Evolutionary conservation across 2,797 vertebrate genomes (phyloP).

Genomic region (Cryptoblepharus egeriae): DNA sequence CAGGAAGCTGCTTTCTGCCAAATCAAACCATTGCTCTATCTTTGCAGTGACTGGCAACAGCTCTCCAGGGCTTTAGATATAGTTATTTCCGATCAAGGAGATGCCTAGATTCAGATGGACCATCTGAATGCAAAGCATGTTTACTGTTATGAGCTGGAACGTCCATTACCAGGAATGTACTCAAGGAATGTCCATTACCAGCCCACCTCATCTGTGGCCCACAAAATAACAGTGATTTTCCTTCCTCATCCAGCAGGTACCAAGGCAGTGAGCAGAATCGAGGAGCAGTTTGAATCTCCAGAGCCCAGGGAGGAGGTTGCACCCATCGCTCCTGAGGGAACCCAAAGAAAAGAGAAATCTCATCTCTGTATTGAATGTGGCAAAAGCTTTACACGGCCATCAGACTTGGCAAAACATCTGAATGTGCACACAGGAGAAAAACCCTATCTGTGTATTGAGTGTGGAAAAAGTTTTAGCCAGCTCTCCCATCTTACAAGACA

Average conservation of each 20-base stretch:
- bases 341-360: conserved; percentile 39
- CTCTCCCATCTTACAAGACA: conserved; percentile 56
- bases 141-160: no score
- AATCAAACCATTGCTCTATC: no score
- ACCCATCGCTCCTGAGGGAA: conserved; percentile 3
- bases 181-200: no score
- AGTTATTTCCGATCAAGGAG: no score
- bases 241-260: background rate
- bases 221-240: background rate
- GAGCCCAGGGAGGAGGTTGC: background rate
- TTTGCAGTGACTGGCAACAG: no score
- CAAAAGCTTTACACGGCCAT: conserved; percentile 41
- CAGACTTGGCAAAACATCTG: conserved; percentile 32
- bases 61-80: no score
- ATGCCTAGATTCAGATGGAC: no score
- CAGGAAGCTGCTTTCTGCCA: no score
- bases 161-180: no score
- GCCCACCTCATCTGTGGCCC: background rate
- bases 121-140: no score
- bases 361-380: conserved; percentile 41
- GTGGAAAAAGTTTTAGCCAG: conserved; percentile 57
- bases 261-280: background rate
- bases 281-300: background rate
- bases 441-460: conserved; percentile 49
- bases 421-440: conserved; percentile 47